These are phyloP conservation scores for Chloroclysta siterata DNA, from an alignment of 2,888 invertebrate species.

Conservation along the genomic window DNA sequence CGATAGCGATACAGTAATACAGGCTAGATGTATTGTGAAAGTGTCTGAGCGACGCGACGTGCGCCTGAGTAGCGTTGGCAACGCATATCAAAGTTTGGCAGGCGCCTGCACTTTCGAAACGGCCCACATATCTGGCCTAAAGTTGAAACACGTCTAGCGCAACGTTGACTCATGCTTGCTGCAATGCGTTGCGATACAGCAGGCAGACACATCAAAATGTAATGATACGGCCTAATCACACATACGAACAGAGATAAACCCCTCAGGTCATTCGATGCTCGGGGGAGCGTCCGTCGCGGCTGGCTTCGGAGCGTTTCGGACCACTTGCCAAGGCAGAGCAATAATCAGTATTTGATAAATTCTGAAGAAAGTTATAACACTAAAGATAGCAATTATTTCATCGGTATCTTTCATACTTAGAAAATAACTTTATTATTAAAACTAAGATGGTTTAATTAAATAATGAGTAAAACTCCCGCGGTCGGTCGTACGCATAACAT, in stretches of 20 bases:
- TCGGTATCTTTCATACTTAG: not conserved
- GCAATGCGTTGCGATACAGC: conserved; percentile 38
- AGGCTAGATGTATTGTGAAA: conserved; percentile 58
- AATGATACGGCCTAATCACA: conserved; percentile 8
- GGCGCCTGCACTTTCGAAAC: conserved; percentile 57
- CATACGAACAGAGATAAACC: conserved; percentile 1
- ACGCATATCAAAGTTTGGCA: conserved; percentile 71
- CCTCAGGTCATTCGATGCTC: conserved; percentile 8
- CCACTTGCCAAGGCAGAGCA: conserved; percentile 9
- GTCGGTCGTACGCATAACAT: conserved; percentile 8
- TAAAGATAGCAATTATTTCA: not conserved
- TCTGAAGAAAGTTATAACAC: conserved; percentile 1
- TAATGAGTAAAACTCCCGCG: conserved; percentile 1
- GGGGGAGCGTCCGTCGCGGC: not conserved
- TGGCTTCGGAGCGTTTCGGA: conserved; percentile 11
- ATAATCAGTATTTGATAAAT: no score
- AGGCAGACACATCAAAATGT: conserved; percentile 19
- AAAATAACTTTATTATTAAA: not conserved
- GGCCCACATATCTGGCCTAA: conserved; percentile 46
- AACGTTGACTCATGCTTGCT: conserved; percentile 53
- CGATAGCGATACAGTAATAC: conserved; percentile 30
- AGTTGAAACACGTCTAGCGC: conserved; percentile 56
- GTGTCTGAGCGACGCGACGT: conserved; percentile 49
- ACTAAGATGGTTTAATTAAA: not conserved
- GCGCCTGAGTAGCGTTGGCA: conserved; percentile 63